Evolutionary conservation across 2,113 vertebrate species (phyloP), one percentile per base, ranked within the genome.

Genomic region (Rhinichthys klamathensis): DNA sequence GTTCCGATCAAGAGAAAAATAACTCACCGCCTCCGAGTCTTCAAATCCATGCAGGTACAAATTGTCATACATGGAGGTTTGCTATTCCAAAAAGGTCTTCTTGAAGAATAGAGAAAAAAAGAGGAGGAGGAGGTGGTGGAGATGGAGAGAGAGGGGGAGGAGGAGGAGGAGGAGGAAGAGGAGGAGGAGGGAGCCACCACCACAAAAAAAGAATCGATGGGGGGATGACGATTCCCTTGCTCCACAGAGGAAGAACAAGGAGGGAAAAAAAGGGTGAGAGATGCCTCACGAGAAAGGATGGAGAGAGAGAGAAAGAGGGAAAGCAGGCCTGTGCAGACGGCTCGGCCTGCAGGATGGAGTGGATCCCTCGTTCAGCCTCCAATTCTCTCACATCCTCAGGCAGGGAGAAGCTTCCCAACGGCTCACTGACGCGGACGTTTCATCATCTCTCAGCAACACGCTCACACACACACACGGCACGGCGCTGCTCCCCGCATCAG

Each of bases 41-140:
- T 97, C 96, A 95, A 96, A 96, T 93, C 96, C 96, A 96, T 97
- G 96, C 95, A 97, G 96, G 93, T 96, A 96, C 95, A 97, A 95
- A 95, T 95, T 96, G 96, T 97, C 96, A 95, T 96, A 97, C 96
- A 97, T 96, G 96, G 95, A 95, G 96, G 93, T 94, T 92, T 94
- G 91, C 92, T 92, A 93, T 94, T 95, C 94, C 95, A 93, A 90
- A 85, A 77, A 93, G 91, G 90, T 92, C 94, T 91, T 93, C 92
- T 94, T 86, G 84, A 89, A 84, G 85, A 90, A 89, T 82, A 85
- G 85, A 88, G 69, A 74, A 35, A 86, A 87, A 88, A 84, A 87
- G 74, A 87, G 38, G 58, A 58, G 49, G 58, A 49, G 72, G 67
- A n/a, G 78, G 76, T 56, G 63, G 73, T 65, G 65, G 23, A 70